phyloP scores from a whole-genome alignment of 2,113 vertebrate species.

The Cervus canadensis region DNA sequence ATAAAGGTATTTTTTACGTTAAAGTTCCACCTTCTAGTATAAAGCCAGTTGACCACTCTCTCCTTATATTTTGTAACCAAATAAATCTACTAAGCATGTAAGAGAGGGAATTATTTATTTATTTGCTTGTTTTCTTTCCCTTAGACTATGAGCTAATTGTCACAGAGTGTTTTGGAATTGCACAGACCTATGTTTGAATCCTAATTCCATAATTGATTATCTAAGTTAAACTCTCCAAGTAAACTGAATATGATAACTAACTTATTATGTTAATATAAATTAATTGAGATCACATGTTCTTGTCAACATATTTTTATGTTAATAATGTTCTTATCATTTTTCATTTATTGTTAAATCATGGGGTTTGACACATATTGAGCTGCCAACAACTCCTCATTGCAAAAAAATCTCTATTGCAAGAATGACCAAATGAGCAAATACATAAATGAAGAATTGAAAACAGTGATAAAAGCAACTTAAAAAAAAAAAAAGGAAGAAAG shows the following conservation, averaged over 20 bases:
- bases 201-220: background rate
- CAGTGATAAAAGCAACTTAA: background rate
- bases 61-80: background rate
- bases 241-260: background rate
- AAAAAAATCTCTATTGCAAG: background rate
- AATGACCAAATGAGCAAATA: background rate
- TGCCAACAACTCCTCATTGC: background rate
- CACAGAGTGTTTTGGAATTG: background rate
- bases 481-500: background rate
- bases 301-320: background rate
- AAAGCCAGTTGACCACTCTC: background rate
- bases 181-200: background rate
- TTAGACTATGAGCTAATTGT: background rate
- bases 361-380: background rate
- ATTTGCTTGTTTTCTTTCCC: background rate
- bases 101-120: background rate
- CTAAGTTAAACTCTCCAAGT: background rate
- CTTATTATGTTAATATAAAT: background rate
- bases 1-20: background rate
- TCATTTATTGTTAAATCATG: background rate
- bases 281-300: background rate
- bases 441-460: background rate
- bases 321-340: background rate
- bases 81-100: background rate
- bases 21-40: background rate